These are phyloP conservation scores for Larimichthys crocea DNA, from an alignment of 2,113 vertebrate species.

Conservation along the genomic window DNA sequence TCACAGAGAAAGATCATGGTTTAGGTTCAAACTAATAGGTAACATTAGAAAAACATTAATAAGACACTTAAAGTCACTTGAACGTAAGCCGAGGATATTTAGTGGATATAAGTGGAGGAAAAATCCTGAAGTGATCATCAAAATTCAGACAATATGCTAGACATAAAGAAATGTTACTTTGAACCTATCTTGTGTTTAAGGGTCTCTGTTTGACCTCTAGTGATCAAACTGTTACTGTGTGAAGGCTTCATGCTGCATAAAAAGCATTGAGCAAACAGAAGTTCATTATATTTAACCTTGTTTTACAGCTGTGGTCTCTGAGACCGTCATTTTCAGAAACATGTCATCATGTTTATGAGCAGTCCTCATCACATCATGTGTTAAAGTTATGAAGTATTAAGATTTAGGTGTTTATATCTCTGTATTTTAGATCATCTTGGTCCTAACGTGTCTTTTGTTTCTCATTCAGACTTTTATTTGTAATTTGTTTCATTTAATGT, in stretches of 20 bases:
- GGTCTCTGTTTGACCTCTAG: not conserved
- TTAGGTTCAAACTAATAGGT: not conserved
- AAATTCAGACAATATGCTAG: not conserved
- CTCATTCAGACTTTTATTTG: not conserved
- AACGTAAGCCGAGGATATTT: not conserved
- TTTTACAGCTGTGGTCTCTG: too few relatives aligned
- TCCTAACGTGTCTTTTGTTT: not conserved
- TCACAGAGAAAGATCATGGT: not conserved
- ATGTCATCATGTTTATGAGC: not conserved
- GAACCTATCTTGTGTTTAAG: not conserved
- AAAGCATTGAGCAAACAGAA: not conserved
- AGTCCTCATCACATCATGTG: not conserved
- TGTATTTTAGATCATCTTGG: not conserved
- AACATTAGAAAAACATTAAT: not conserved
- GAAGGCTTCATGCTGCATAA: not conserved
- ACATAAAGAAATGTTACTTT: not conserved
- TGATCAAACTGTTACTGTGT: not conserved
- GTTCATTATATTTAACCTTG: not conserved
- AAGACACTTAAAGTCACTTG: not conserved
- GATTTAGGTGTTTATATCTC: not conserved
- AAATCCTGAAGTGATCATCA: not conserved
- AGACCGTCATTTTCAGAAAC: not conserved
- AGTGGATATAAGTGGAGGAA: not conserved
- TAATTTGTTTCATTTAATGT: conserved; percentile 13
- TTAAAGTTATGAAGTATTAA: too few relatives aligned